Base-by-base conservation (phyloP, 2,113 vertebrate species). In the Xiphorhynchus elegans region DNA sequence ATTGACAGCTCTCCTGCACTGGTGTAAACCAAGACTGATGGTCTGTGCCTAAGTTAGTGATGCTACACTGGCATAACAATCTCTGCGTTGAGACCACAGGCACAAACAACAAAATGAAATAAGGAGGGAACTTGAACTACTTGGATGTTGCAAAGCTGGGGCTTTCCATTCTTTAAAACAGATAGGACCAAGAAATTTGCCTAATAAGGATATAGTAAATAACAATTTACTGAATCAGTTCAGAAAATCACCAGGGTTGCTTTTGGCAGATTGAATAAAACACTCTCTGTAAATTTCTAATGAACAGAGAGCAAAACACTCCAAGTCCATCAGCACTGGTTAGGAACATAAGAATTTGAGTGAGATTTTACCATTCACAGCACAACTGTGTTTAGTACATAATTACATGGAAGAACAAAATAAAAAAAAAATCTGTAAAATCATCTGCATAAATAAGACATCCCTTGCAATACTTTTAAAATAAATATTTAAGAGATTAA, bases 31-130 rank as follows among this genome's bases (percentile, higher is more conserved):
- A 56, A 26, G 40, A 4, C 16, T 29, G 46, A 77, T 11, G 28
- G 47, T 10, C 50, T 83, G 26, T 0, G 3, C 33, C 60, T 10
- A 40, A 35, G 5, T 25, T 55, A 8, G 29, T 17, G 10, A 3
- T 26, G 18, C 4, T n/a, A 31, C 10, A 10, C 0, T 7, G 23
- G 1, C 23, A 17, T 15, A 68, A 55, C 12, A 35, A 39, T 2
- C 0, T 0, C 75, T 17, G 19, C 42, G 10, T 1, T 35, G 13
- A 58, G 29, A 35, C 14, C 23, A 33, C 25, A 9, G 20, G 4
- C 39, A 33, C 28, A 23, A 75, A n/a, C 52, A n/a, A 15, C 35
- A 75, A 24, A 46, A 39, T 13, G 13, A 72, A 78, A 50, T 2
- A 7, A 40, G 10, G 17, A 64, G 40, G 46, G 37, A 68, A 17